Percentiles rank a stretch among this genome's conserved stretches.
These are phyloP conservation scores for Alca torda DNA, from an alignment of 2,797 vertebrate genomes.

Conservation along the genomic window DNA sequence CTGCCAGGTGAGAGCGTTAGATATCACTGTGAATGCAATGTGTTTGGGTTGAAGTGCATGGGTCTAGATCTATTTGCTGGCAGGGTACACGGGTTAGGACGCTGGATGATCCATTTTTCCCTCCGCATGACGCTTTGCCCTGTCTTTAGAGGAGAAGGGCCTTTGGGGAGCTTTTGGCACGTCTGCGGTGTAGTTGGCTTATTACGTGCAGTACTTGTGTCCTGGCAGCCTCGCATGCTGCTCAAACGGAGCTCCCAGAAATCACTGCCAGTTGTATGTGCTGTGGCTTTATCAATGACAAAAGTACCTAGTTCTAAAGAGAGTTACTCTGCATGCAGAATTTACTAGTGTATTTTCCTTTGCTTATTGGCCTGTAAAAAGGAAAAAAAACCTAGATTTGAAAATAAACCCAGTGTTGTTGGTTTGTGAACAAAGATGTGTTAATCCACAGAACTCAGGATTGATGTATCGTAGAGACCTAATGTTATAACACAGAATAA, in stretches of 20 bases:
- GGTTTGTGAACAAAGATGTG: background rate
- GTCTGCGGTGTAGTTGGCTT: background rate
- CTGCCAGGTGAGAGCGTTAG: background rate
- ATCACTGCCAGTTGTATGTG: background rate
- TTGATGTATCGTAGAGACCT: background rate
- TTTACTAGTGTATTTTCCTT: slow-evolving; percentile 2
- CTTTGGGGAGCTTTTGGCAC: background rate
- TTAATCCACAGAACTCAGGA: background rate
- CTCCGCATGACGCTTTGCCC: accelerated
- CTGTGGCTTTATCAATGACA: background rate
- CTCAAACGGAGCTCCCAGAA: background rate
- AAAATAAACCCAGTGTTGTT: background rate
- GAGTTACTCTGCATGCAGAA: background rate
- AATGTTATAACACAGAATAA: background rate
- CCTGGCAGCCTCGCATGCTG: background rate
- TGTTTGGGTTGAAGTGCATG: background rate
- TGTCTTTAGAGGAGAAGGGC: background rate
- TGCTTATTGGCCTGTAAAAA: background rate
- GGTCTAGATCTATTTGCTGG: background rate
- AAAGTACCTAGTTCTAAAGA: background rate
- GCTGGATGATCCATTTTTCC: background rate
- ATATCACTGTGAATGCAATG: accelerated
- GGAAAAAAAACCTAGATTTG: background rate
- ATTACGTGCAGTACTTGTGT: background rate
- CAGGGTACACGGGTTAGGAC: background rate